These are phyloP conservation scores for Crocidura indochinensis DNA, from an alignment of 2,797 vertebrate genomes.

Conservation along the genomic window DNA sequence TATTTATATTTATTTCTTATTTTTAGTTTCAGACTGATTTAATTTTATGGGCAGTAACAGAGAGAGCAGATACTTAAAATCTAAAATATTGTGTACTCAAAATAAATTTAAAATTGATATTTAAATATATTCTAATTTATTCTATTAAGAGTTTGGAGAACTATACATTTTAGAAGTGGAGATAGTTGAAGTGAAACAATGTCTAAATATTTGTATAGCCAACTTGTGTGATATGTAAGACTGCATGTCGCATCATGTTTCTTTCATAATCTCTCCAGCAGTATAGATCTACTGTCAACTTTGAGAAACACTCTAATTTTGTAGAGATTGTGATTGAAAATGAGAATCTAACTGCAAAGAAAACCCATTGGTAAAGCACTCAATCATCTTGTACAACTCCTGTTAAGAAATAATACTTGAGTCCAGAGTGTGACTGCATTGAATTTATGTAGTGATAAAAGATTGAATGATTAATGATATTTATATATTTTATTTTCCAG, in stretches of 20 bases:
- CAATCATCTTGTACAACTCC: background rate
- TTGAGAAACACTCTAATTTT: background rate
- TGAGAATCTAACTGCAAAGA: background rate
- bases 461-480: no score
- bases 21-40: background rate
- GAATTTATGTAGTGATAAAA: no score
- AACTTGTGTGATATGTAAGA: background rate
- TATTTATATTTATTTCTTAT: background rate
- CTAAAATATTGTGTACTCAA: no score
- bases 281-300: background rate
- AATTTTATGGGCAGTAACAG: conserved; percentile 4
- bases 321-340: background rate
- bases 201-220: background rate
- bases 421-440: background rate
- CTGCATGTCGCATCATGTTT: background rate
- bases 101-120: no score
- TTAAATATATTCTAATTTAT: no score
- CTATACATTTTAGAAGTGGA: background rate
- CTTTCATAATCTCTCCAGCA: background rate
- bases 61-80: no score
- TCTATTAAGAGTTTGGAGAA: no score
- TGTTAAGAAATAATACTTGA: no score
- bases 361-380: background rate
- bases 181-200: conserved; percentile 23
- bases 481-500: no score